phyloP scores from a whole-genome alignment of 2,797 vertebrate species.

The Setipinna tenuifilis region DNA sequence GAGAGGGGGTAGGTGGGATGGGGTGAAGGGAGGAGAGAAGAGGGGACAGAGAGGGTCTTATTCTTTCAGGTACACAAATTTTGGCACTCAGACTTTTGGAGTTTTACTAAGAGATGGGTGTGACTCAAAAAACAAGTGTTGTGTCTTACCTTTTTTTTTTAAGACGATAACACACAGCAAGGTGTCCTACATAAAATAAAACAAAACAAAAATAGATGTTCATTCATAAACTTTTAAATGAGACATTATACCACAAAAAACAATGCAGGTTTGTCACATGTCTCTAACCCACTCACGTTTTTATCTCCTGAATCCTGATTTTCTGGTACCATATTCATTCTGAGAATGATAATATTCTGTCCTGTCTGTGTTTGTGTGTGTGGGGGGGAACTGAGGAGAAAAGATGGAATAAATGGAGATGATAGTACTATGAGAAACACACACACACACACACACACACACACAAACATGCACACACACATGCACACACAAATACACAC shows the following conservation, averaged over 20 bases:
- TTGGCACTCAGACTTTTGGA: not conserved
- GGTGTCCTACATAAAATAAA: not conserved
- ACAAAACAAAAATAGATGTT: not conserved
- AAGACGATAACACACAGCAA: not conserved
- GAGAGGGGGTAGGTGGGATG: too few species aligned
- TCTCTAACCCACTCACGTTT: not conserved
- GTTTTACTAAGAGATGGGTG: not conserved
- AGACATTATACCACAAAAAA: too few species aligned
- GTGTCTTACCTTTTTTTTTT: constrained; percentile 5
- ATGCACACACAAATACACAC: not conserved
- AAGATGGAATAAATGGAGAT: not conserved
- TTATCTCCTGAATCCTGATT: not conserved
- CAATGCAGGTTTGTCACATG: too few species aligned
- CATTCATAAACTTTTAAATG: not conserved
- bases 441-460: constrained; percentile 27
- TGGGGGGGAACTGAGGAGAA: too few species aligned
- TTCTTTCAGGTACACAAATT: too few species aligned
- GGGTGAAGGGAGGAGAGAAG: too few species aligned
- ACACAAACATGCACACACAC: not conserved
- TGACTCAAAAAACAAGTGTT: constrained; percentile 12
- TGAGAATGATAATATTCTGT: not conserved
- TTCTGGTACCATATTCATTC: not conserved
- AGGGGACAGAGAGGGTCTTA: too few species aligned
- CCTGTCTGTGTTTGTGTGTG: not conserved
- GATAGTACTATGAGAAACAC: not conserved